Percentiles rank a stretch among this genome's conserved stretches.
These are phyloP conservation scores for Pseudomyrmex gracilis DNA, from an alignment of 1,140 invertebrate genomes.

Conservation along the genomic window DNA sequence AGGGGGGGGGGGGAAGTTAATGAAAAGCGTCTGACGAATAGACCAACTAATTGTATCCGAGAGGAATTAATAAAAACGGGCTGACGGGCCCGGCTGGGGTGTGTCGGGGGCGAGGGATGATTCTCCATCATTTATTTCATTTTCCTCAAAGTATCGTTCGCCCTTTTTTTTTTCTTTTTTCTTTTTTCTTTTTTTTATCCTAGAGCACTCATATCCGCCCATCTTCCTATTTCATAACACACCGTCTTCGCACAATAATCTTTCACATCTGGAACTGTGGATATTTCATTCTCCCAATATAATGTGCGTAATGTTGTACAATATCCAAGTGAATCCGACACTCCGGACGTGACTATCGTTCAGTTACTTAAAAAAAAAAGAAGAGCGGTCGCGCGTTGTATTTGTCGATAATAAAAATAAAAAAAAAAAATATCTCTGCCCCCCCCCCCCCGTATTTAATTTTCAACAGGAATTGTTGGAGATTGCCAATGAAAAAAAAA, in stretches of 20 bases:
- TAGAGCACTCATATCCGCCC: conserved; percentile 64
- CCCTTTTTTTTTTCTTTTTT: conserved; percentile 73
- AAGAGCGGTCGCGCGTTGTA: too few species aligned
- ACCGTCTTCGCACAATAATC: conserved; percentile 58
- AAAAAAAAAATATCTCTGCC: too few species aligned
- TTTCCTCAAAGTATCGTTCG: conserved; percentile 75
- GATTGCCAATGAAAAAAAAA: too few species aligned
- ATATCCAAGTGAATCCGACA: conserved; percentile 43
- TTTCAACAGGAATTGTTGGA: too few species aligned
- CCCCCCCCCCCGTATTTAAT: too few species aligned
- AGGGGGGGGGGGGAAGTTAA: conserved; percentile 83
- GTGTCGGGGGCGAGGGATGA: conserved; percentile 72
- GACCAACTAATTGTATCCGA: conserved; percentile 86
- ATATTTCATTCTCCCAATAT: conserved; percentile 32
- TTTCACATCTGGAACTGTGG: conserved; percentile 25
- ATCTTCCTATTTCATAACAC: conserved; percentile 67
- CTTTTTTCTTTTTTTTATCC: conserved; percentile 67
- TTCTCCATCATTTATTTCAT: conserved; percentile 84
- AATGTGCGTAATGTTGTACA: background rate
- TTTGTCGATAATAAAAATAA: too few species aligned
- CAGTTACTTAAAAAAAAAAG: background rate
- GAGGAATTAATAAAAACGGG: conserved; percentile 85
- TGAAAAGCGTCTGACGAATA: conserved; percentile 86
- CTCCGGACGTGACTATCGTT: background rate
- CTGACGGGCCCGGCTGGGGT: conserved; percentile 63